Evolutionary conservation across 1,140 invertebrate species (phyloP).

Genomic region (Spodoptera frugiperda): DNA sequence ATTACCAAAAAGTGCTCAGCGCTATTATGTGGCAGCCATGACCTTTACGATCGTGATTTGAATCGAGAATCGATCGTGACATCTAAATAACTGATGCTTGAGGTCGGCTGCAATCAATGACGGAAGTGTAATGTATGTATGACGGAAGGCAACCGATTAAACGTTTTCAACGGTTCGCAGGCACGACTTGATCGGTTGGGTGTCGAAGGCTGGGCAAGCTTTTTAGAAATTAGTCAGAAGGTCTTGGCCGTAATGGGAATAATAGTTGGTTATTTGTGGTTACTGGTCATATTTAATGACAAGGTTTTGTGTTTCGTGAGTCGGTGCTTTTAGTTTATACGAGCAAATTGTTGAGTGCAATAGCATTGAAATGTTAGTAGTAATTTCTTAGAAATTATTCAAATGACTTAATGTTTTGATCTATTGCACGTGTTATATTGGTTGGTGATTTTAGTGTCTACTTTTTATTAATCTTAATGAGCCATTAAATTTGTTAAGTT

Average conservation of each 20-base stretch:
- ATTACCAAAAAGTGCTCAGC: slow-evolving; percentile 58
- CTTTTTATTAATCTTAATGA: no score
- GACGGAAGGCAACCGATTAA: slow-evolving; percentile 62
- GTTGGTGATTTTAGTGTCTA: no score
- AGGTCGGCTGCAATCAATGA: slow-evolving; percentile 74
- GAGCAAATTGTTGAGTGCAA: slow-evolving; percentile 1
- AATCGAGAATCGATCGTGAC: slow-evolving; percentile 70
- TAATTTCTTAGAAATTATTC: background rate
- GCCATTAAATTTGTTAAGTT: no score
- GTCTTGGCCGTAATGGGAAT: slow-evolving; percentile 35
- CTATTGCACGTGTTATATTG: no score
- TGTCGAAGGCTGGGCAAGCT: slow-evolving; percentile 44
- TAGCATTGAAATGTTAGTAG: background rate
- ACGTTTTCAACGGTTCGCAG: slow-evolving; percentile 54
- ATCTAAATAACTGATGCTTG: slow-evolving; percentile 71
- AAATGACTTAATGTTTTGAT: background rate
- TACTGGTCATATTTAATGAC: slow-evolving; percentile 26
- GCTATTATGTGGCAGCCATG: slow-evolving; percentile 66
- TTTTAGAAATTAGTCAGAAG: slow-evolving; percentile 42
- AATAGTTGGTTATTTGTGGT: slow-evolving; percentile 16
- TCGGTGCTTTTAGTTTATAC: slow-evolving; percentile 28
- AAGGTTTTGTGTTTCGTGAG: slow-evolving; percentile 13
- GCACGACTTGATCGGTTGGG: slow-evolving; percentile 50
- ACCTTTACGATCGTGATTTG: slow-evolving; percentile 75
- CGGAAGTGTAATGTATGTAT: slow-evolving; percentile 66